These are phyloP conservation scores for Upupa epops DNA, from an alignment of 2,113 vertebrate genomes.

Conservation along the genomic window DNA sequence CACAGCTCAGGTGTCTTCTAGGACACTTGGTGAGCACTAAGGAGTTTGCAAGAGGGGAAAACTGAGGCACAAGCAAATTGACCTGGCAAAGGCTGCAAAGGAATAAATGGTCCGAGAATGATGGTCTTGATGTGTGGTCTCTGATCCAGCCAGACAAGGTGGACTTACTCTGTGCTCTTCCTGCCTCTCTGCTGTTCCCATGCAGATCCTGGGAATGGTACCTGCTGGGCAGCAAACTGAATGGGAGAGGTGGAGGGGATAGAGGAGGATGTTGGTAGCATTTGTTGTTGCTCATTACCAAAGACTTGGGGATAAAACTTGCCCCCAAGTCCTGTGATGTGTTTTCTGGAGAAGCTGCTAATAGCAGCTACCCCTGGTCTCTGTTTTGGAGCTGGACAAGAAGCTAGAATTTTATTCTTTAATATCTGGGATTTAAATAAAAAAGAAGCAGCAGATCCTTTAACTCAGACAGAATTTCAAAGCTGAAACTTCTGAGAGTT, in stretches of 20 bases:
- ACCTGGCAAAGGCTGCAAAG: background rate
- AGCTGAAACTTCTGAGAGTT: background rate
- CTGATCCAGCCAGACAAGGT: background rate
- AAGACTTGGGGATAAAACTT: background rate
- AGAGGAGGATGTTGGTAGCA: background rate
- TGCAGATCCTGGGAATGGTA: background rate
- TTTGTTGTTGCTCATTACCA: background rate
- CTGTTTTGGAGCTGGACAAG: background rate
- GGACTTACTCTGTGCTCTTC: background rate
- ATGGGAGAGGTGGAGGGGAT: background rate
- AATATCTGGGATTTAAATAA: background rate
- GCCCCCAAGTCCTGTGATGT: background rate
- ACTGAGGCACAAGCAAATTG: background rate
- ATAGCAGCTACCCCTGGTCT: background rate
- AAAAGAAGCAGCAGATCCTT: accelerated
- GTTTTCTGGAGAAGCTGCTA: background rate
- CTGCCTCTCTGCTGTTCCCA: background rate
- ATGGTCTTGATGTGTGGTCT: background rate
- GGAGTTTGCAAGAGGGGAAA: background rate
- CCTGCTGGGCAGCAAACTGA: background rate
- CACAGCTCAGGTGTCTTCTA: background rate
- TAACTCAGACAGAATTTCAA: background rate
- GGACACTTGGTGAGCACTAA: background rate
- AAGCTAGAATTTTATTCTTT: background rate
- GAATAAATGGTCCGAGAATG: background rate